Percentiles rank a stretch among this genome's conserved stretches.
Conservation (phyloP, 2,797 vertebrate genomes). For the Enteromius trimaculatus region DNA sequence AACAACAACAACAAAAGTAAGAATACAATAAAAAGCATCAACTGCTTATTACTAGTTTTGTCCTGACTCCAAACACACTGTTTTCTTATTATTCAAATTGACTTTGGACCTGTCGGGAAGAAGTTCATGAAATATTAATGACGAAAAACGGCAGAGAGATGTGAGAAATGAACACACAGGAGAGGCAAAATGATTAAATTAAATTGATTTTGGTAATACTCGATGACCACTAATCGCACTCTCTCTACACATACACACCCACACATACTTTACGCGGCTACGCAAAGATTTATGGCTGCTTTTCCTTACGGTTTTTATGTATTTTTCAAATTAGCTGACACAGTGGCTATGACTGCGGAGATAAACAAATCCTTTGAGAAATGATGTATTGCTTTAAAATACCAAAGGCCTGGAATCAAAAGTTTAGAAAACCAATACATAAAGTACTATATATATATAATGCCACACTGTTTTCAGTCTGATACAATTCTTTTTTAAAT, state of each 20-base stretch:
- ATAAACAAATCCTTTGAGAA: slow-evolving; percentile 33
- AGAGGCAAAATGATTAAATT: slow-evolving; percentile 51
- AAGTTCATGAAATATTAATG: slow-evolving; percentile 57
- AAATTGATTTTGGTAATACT: slow-evolving; percentile 59
- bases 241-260: slow-evolving; percentile 12
- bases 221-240: slow-evolving; percentile 34
- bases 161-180: slow-evolving; percentile 41
- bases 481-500: slow-evolving; percentile 13
- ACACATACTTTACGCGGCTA: neutral
- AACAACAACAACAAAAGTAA: neutral
- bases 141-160: slow-evolving; percentile 27
- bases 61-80: slow-evolving; percentile 7
- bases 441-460: neutral
- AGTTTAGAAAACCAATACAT: slow-evolving; percentile 23
- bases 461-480: neutral
- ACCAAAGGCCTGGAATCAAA: neutral
- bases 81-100: slow-evolving; percentile 43
- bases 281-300: slow-evolving; percentile 49
- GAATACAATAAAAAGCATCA: neutral
- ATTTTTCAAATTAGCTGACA: slow-evolving; percentile 43
- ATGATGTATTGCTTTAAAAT: slow-evolving; percentile 31
- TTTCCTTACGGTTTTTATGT: slow-evolving; percentile 28
- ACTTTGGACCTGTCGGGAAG: slow-evolving; percentile 30
- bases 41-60: slow-evolving; percentile 26
- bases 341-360: slow-evolving; percentile 23